Evolutionary conservation across 2,888 invertebrate species (phyloP).

Genomic region (Philhelius pedissequus): DNA sequence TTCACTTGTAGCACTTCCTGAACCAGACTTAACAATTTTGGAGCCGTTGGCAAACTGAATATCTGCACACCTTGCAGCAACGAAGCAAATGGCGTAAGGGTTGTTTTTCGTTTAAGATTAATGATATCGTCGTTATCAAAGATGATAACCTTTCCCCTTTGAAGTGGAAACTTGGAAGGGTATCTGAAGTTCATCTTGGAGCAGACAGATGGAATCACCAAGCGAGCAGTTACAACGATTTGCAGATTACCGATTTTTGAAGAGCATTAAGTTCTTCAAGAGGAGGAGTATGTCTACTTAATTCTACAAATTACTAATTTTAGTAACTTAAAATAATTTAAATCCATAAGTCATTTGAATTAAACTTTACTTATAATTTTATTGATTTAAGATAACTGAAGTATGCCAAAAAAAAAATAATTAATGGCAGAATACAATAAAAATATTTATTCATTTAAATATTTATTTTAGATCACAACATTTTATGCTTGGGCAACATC

Average conservation of each 20-base stretch:
- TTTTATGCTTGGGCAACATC: too few species aligned
- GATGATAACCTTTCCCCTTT: constrained; percentile 12
- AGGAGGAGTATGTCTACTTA: constrained; percentile 7
- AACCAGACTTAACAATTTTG: too few species aligned
- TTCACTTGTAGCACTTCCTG: too few species aligned
- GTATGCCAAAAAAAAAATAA: too few species aligned
- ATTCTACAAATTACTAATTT: background rate
- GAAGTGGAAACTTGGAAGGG: background rate
- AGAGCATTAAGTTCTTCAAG: constrained; percentile 28
- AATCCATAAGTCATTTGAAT: background rate
- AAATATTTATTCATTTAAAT: too few species aligned
- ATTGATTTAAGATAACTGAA: too few species aligned
- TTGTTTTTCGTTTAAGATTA: background rate
- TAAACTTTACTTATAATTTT: background rate
- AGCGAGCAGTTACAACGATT: background rate
- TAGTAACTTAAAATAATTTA: background rate
- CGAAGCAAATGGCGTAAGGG: background rate
- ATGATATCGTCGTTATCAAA: constrained; percentile 18
- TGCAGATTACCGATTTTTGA: constrained; percentile 2
- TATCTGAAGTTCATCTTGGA: background rate
- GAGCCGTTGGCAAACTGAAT: background rate
- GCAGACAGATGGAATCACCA: background rate
- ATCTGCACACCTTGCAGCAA: constrained; percentile 14
- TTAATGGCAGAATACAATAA: too few species aligned
- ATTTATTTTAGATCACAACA: too few species aligned